phyloP scores from a whole-genome alignment of 2,797 vertebrate genomes.

The Pantherophis vulpinus region DNA sequence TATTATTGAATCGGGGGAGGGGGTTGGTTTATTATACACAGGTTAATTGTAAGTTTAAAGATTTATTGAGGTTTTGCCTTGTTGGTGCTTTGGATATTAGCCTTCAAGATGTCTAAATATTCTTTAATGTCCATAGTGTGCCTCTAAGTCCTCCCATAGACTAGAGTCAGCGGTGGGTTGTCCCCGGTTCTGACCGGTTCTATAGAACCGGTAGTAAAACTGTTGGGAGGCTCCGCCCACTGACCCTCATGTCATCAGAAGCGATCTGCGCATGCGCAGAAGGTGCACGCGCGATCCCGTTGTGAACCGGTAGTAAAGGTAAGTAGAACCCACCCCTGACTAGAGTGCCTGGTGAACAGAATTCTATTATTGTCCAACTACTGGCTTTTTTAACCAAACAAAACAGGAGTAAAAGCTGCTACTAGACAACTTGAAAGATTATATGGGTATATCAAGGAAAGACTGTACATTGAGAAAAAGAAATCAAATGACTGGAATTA shows the following conservation, averaged over 20 bases:
- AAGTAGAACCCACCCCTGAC: no score
- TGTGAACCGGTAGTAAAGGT: no score
- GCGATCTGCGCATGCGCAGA: no score
- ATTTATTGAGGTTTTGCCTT: background rate
- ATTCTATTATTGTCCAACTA: background rate
- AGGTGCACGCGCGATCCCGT: no score
- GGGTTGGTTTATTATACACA: background rate
- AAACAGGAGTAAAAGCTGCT: background rate
- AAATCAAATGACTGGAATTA: background rate
- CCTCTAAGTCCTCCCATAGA: background rate
- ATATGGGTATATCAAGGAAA: background rate
- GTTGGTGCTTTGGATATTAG: background rate
- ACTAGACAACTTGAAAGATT: background rate
- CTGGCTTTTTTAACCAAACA: background rate
- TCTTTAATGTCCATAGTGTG: background rate
- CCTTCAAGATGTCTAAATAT: background rate
- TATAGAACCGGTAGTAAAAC: no score
- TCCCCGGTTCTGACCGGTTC: no score
- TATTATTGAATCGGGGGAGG: background rate
- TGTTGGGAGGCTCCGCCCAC: no score
- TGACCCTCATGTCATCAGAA: no score
- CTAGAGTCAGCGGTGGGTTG: no score
- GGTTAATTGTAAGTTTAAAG: background rate
- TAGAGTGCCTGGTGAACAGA: background rate
- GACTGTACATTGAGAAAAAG: background rate